Percentiles rank a stretch among this genome's conserved stretches.
These are phyloP conservation scores for Falcaria lacertinaria DNA, from an alignment of 2,888 invertebrate genomes.

Conservation along the genomic window DNA sequence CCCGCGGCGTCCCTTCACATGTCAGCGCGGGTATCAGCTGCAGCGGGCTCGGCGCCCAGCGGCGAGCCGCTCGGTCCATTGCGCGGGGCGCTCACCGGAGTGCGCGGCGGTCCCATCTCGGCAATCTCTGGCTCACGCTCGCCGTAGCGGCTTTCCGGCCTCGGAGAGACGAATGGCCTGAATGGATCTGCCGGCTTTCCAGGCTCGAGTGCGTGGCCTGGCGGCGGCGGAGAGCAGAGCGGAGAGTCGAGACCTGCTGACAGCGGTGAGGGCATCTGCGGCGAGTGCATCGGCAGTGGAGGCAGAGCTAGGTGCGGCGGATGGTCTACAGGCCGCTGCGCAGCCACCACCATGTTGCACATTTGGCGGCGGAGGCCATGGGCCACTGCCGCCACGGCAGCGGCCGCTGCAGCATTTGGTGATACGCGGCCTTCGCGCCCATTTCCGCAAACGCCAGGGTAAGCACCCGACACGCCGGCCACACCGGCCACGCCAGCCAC, in stretches of 20 bases:
- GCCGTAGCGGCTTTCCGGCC: conserved; percentile 81
- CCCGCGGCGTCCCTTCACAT: conserved; percentile 76
- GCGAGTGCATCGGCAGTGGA: conserved; percentile 61
- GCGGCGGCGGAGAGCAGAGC: conserved; percentile 81
- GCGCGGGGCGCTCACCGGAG: conserved; percentile 44
- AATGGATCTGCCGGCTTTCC: conserved; percentile 71
- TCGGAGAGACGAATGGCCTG: conserved; percentile 80
- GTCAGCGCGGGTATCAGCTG: conserved; percentile 80
- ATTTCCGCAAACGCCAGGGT: conserved; percentile 56
- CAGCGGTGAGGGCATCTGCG: conserved; percentile 75
- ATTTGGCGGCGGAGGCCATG: conserved; percentile 92
- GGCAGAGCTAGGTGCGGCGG: conserved; percentile 72
- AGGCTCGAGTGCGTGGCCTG: conserved; percentile 84
- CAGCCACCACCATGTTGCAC: conserved; percentile 88
- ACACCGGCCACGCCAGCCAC: conserved; percentile 79
- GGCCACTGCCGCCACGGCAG: conserved; percentile 92
- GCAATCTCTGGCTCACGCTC: conserved; percentile 80
- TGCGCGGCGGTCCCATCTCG: conserved; percentile 70
- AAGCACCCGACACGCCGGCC: conserved; percentile 62
- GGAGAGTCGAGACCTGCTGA: conserved; percentile 81
- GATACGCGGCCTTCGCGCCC: conserved; percentile 77
- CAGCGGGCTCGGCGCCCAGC: conserved; percentile 82
- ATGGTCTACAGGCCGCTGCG: conserved; percentile 64
- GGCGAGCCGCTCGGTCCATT: conserved; percentile 73
- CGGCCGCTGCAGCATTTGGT: conserved; percentile 86